These are phyloP conservation scores for Bagarius yarrelli DNA, from an alignment of 2,113 vertebrate genomes.

Conservation along the genomic window DNA sequence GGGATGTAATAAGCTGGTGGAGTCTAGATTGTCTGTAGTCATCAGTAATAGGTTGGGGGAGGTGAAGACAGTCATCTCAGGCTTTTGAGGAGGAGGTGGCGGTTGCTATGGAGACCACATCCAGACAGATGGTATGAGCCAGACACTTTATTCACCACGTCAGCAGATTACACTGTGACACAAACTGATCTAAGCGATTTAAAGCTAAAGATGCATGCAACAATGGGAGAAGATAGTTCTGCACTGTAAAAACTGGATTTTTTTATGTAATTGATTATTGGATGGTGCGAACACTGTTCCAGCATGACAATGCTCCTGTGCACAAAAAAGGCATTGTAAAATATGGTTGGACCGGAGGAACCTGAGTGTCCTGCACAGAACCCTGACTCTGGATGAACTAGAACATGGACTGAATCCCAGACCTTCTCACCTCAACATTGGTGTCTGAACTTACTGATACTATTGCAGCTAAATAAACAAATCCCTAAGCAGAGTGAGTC, in stretches of 20 bases:
- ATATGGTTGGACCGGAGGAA: too few relatives aligned
- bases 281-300: background rate
- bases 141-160: constrained; percentile 44
- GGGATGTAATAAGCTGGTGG: constrained; percentile 18
- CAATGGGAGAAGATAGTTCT: background rate
- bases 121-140: constrained; percentile 69
- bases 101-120: constrained; percentile 76
- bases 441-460: too few relatives aligned
- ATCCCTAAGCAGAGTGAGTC: too few relatives aligned
- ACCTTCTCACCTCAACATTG: too few relatives aligned
- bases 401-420: too few relatives aligned
- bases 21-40: constrained; percentile 31
- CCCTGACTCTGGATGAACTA: too few relatives aligned
- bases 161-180: constrained; percentile 49
- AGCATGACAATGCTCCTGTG: too few relatives aligned
- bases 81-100: constrained; percentile 63
- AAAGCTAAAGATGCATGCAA: background rate
- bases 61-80: constrained; percentile 59
- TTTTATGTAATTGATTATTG: background rate
- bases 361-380: too few relatives aligned
- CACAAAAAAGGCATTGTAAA: too few relatives aligned
- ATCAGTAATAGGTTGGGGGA: constrained; percentile 48
- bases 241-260: background rate
- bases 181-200: constrained; percentile 15
- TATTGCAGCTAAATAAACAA: too few relatives aligned